A percentile compares a stretch with the other conserved stretches of the same genome.
Conservation (phyloP, 2,888 invertebrate species). For the Eumerus sabulonum region DNA sequence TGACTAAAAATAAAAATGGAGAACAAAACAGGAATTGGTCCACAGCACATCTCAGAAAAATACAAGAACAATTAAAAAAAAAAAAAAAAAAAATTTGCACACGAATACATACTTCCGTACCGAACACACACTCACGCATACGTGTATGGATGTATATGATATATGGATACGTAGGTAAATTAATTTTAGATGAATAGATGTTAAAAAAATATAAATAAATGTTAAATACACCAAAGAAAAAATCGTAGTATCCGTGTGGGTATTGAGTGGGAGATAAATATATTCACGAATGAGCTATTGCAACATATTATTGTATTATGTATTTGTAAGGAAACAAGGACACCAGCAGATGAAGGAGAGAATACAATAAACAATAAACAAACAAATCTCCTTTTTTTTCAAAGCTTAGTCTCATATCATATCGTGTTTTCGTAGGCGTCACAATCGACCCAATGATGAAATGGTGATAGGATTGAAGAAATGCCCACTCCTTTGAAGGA, state of each 20-base stretch:
- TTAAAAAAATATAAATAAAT: slow-evolving; percentile 63
- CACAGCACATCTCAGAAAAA: slow-evolving; percentile 29
- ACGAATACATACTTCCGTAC: slow-evolving; percentile 21
- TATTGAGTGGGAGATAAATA: background rate
- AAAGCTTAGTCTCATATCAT: background rate
- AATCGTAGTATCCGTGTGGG: slow-evolving; percentile 41
- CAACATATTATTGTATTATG: slow-evolving; percentile 16
- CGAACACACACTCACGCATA: slow-evolving; percentile 28
- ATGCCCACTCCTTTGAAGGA: slow-evolving; percentile 45
- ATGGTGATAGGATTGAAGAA: background rate
- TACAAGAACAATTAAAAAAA: slow-evolving; percentile 7
- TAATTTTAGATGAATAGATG: slow-evolving; percentile 66
- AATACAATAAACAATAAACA: slow-evolving; percentile 36
- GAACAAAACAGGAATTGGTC: slow-evolving; percentile 49
- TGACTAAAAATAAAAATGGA: slow-evolving; percentile 5
- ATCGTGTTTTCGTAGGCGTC: background rate
- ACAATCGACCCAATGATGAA: background rate
- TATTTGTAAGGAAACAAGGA: slow-evolving; percentile 47
- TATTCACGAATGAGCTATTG: slow-evolving; percentile 38
- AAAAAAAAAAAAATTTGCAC: slow-evolving; percentile 28
- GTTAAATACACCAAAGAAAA: slow-evolving; percentile 36
- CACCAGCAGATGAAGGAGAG: slow-evolving; percentile 25
- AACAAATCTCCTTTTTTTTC: too few species aligned
- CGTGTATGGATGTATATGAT: slow-evolving; percentile 16
- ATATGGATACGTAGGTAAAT: slow-evolving; percentile 50